phyloP scores from a whole-genome alignment of 1,140 invertebrate genomes.

The Drosophila ercepeae region DNA sequence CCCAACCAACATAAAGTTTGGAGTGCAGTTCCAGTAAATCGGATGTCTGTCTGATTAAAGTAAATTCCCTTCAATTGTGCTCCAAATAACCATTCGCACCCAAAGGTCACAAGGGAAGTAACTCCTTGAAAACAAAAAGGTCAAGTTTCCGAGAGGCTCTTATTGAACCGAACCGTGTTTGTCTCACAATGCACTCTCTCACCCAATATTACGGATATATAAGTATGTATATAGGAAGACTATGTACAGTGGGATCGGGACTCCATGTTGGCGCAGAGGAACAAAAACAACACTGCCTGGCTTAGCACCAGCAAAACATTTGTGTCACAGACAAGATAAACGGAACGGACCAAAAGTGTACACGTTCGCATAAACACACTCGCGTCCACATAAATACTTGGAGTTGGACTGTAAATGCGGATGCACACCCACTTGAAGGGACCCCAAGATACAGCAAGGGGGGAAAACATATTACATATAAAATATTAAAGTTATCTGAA shows the following conservation, averaged over 20 bases:
- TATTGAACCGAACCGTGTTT: background rate
- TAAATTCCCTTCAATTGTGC: too few species aligned
- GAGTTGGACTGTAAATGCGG: too few species aligned
- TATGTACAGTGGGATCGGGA: slow-evolving; percentile 32
- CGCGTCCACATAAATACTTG: background rate
- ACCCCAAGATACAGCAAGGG: background rate
- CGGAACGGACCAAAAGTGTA: slow-evolving; percentile 46
- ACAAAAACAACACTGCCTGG: slow-evolving; percentile 38
- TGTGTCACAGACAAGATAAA: slow-evolving; percentile 57
- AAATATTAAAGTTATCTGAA: too few species aligned
- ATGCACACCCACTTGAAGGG: background rate
- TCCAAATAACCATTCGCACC: too few species aligned
- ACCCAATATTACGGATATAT: background rate
- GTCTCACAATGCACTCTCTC: slow-evolving; percentile 45
- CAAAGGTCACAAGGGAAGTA: too few species aligned
- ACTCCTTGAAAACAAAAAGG: too few species aligned
- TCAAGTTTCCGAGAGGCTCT: too few species aligned
- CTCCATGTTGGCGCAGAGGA: slow-evolving; percentile 71
- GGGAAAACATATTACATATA: background rate
- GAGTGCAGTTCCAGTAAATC: too few species aligned
- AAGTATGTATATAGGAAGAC: too few species aligned
- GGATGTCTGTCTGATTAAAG: too few species aligned
- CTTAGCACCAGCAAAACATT: slow-evolving; percentile 52
- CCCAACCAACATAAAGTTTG: background rate
- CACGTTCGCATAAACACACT: slow-evolving; percentile 32